phyloP scores from a whole-genome alignment of 1,140 invertebrate species.

The Coenobita brevimanus region DNA sequence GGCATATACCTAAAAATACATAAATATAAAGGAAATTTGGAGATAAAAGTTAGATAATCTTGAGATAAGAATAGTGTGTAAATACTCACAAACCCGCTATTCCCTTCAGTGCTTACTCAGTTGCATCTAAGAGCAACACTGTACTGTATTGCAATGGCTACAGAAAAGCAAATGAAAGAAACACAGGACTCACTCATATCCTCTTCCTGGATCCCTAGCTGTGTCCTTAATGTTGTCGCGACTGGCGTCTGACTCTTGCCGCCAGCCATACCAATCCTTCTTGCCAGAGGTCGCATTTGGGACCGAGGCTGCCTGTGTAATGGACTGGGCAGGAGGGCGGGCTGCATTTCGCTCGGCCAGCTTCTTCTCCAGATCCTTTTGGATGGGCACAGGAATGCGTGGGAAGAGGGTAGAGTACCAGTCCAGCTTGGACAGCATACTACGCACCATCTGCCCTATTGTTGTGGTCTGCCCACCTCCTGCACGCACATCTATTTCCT shows the following conservation, averaged over 20 bases:
- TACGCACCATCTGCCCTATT: slow-evolving; percentile 94
- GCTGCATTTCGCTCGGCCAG: slow-evolving; percentile 78
- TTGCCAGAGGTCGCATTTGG: not conserved
- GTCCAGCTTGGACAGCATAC: slow-evolving; percentile 96
- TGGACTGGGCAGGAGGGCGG: slow-evolving; percentile 74
- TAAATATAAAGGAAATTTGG: too few relatives aligned
- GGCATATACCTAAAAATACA: too few relatives aligned
- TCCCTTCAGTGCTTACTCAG: too few relatives aligned
- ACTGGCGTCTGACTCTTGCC: not conserved
- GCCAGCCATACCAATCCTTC: slow-evolving; percentile 8
- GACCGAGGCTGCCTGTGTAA: slow-evolving; percentile 61
- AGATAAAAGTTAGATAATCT: too few relatives aligned
- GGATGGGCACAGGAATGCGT: slow-evolving; percentile 98
- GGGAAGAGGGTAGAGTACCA: slow-evolving; percentile 99
- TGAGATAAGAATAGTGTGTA: too few relatives aligned
- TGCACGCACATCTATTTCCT: slow-evolving; percentile 97
- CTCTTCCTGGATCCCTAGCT: not conserved
- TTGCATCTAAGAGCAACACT: too few relatives aligned
- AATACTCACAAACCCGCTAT: too few relatives aligned
- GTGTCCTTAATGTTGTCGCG: not conserved
- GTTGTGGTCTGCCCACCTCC: slow-evolving; percentile 95
- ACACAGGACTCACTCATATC: slow-evolving; percentile 65
- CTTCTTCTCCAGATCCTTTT: slow-evolving; percentile 82
- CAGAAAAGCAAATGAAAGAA: too few relatives aligned
- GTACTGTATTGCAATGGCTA: too few relatives aligned